Conservation (phyloP, 2,888 invertebrate genomes). For the Napeogenes inachia region DNA sequence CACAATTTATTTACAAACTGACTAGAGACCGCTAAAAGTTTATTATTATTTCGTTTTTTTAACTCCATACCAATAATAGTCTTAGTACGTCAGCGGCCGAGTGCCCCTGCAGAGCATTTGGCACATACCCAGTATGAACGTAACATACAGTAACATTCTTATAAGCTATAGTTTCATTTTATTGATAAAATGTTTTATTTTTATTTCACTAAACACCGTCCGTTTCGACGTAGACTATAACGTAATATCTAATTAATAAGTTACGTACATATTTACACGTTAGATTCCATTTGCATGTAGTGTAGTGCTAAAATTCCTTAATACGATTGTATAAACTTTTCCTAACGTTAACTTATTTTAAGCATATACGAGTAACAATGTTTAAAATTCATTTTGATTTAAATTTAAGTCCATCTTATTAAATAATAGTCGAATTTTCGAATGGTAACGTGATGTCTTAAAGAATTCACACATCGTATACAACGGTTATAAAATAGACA, state of each 20-base stretch:
- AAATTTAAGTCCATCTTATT: constrained; percentile 62
- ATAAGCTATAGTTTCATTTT: constrained; percentile 30
- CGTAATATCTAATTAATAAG: constrained; percentile 46
- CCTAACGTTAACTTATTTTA: constrained; percentile 71
- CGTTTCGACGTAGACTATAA: constrained; percentile 33
- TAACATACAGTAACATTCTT: constrained; percentile 46
- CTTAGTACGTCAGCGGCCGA: constrained; percentile 58
- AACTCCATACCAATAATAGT: constrained; percentile 57
- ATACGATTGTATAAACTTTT: constrained; percentile 69
- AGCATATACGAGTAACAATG: constrained; percentile 74
- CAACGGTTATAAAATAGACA: constrained; percentile 73
- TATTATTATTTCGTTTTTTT: constrained; percentile 54
- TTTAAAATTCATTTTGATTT: constrained; percentile 72
- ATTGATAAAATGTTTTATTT: constrained; percentile 44
- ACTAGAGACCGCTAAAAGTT: constrained; percentile 72
- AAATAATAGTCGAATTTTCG: constrained; percentile 60
- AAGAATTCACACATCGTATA: constrained; percentile 75
- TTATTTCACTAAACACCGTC: constrained; percentile 37
- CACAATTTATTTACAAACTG: constrained; percentile 76
- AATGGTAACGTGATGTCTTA: constrained; percentile 62
- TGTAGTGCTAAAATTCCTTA: constrained; percentile 66
- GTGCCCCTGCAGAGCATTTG: constrained; percentile 68
- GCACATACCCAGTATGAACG: constrained; percentile 70
- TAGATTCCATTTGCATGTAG: constrained; percentile 42
- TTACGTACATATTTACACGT: constrained; percentile 58